Evolutionary conservation across 2,797 vertebrate genomes (phyloP), one percentile per base, ranked within the genome.

Genomic region (Galaxias olidus): DNA sequence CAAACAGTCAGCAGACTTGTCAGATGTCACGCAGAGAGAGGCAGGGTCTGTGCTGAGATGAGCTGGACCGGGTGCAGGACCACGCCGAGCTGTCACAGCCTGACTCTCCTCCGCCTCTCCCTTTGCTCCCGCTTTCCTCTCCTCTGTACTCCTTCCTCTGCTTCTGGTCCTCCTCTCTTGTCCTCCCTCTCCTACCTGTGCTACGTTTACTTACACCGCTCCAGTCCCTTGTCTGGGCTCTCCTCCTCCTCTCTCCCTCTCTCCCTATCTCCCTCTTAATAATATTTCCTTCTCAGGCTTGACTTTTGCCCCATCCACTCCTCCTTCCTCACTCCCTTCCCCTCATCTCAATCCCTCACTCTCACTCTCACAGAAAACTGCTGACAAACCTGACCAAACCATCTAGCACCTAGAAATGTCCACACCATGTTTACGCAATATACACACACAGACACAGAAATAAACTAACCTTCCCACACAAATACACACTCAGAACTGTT

Each of bases 201-300:
- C 8, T 63, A 15, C 53, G 8, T 63, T 15, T 20, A 9, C 17
- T 14, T 42, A 20, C 14, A 56, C 54, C 74, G 64, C 65, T 78
- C 74, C 73, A 58, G 58, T 41, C 66, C 51, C 66, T 62, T 20
- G 43, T 64, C 48, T 66, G n/a, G n/a, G n/a, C 13, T 8, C 50
- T 14, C 13, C 40, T 5, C 59, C 15, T 19, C 41, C 20, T 50
- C 54, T 50, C 45, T 65, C 45, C 43, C 48, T 20, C 63, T 63
- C 65, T 64, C 49, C 14, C 65, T 68, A 49, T 17, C 74, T 76
- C 63, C 74, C 60, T 73, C 66, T 75, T 67, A 77, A 63, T 30
- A 30, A 30, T 2, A 2, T 30, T 30, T 30, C 30, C 30, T 30
- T 30, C 30, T 30, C 30, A 3, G 30, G 30, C 30, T 30, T 30